Evolutionary conservation across 2,888 invertebrate species (phyloP).

Genomic region (Stenichneumon culpator): DNA sequence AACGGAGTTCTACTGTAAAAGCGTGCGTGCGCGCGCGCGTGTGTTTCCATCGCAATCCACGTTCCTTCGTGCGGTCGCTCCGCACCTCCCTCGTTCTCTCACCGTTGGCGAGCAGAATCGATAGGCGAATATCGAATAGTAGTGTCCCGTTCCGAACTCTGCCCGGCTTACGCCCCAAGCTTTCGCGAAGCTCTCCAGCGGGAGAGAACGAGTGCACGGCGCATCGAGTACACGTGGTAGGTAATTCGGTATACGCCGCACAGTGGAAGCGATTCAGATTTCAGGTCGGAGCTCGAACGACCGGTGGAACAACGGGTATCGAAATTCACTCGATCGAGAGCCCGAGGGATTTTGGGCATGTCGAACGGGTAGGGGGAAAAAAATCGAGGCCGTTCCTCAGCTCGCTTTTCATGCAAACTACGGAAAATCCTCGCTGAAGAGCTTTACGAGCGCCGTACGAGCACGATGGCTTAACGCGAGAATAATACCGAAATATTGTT

Average conservation of each 20-base stretch:
- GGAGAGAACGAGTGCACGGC: slow-evolving; percentile 22
- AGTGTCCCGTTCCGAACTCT: slow-evolving; percentile 45
- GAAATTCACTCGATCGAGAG: slow-evolving; percentile 53
- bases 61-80: slow-evolving; percentile 48
- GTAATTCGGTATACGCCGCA: slow-evolving; percentile 27
- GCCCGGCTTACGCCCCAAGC: slow-evolving; percentile 4
- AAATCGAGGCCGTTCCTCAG: slow-evolving; percentile 2
- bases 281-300: slow-evolving; percentile 15
- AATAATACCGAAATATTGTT: not conserved
- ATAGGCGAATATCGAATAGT: slow-evolving; percentile 59
- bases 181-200: slow-evolving; percentile 23
- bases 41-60: slow-evolving; percentile 30
- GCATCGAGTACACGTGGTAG: slow-evolving; percentile 23
- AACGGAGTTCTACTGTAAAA: no score
- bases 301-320: slow-evolving; percentile 37
- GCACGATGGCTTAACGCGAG: not conserved
- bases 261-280: slow-evolving; percentile 32
- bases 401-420: slow-evolving; percentile 13
- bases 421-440: slow-evolving; percentile 4
- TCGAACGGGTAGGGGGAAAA: not conserved
- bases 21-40: not conserved
- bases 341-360: slow-evolving; percentile 13
- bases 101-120: slow-evolving; percentile 49
- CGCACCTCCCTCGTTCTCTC: slow-evolving; percentile 51
- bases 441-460: not conserved